These are phyloP conservation scores for Baccha elongata DNA, from an alignment of 2,888 invertebrate species.

Conservation along the genomic window DNA sequence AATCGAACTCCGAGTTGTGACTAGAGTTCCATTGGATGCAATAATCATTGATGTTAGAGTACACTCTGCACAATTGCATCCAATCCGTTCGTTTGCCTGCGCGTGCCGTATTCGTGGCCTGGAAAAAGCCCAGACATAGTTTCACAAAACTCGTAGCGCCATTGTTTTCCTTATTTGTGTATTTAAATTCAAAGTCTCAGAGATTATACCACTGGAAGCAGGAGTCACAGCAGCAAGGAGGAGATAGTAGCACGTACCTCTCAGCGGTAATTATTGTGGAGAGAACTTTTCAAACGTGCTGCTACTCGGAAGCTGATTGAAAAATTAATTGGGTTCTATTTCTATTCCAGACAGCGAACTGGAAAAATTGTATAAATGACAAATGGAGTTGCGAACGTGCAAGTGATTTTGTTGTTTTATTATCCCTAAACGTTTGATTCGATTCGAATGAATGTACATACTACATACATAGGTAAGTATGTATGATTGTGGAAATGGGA, in stretches of 20 bases:
- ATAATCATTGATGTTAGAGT: slow-evolving; percentile 47
- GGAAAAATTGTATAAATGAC: slow-evolving; percentile 44
- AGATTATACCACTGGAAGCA: background rate
- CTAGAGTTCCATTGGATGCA: slow-evolving; percentile 58
- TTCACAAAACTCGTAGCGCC: slow-evolving; percentile 3
- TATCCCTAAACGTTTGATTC: slow-evolving; percentile 39
- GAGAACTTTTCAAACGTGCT: slow-evolving; percentile 68
- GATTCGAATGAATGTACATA: slow-evolving; percentile 13
- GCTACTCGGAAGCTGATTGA: slow-evolving; percentile 70
- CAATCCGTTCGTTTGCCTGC: slow-evolving; percentile 5
- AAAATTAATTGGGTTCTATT: slow-evolving; percentile 72
- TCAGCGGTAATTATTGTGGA: slow-evolving; percentile 67
- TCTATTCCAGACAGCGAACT: slow-evolving; percentile 62
- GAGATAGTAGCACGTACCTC: slow-evolving; percentile 59
- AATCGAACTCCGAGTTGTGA: slow-evolving; percentile 53
- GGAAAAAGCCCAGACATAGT: slow-evolving; percentile 36
- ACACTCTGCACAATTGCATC: slow-evolving; percentile 23
- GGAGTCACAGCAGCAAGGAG: slow-evolving; percentile 16
- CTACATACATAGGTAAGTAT: too few species aligned
- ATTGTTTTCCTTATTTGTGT: slow-evolving; percentile 30
- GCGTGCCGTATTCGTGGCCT: too few species aligned
- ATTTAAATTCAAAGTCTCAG: slow-evolving; percentile 52
- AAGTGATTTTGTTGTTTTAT: slow-evolving; percentile 56
- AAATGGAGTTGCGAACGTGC: slow-evolving; percentile 66
- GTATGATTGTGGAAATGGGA: background rate